phyloP scores from a whole-genome alignment of 2,113 vertebrate genomes.

The Chrysemys picta region DNA sequence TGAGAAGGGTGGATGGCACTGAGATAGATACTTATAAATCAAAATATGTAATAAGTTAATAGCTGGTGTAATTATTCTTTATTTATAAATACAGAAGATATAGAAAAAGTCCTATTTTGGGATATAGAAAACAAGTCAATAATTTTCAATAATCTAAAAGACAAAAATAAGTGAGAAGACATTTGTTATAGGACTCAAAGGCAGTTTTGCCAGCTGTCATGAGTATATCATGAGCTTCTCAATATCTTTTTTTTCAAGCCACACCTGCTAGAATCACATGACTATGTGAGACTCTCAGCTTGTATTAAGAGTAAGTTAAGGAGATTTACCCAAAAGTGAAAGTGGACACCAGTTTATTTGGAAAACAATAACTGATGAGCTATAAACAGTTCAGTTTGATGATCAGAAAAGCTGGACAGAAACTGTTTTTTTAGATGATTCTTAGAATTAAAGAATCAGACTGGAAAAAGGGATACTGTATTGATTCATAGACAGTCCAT shows the following conservation, averaged over 20 bases:
- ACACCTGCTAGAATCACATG: not conserved
- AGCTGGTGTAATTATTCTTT: too few species aligned
- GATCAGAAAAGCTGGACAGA: too few species aligned
- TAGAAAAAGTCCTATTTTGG: not conserved
- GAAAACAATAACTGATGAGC: not conserved
- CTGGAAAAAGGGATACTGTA: too few species aligned
- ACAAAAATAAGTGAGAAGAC: not conserved
- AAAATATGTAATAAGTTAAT: too few species aligned
- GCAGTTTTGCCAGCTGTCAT: not conserved
- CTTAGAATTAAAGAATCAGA: too few species aligned
- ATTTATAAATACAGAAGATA: not conserved
- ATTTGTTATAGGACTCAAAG: not conserved
- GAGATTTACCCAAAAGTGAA: not conserved
- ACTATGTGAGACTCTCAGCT: not conserved
- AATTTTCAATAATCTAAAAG: not conserved
- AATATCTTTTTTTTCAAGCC: not conserved
- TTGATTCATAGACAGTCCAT: too few species aligned
- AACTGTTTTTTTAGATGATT: too few species aligned
- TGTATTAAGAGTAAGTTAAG: not conserved
- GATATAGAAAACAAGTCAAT: not conserved
- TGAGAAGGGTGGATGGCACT: not conserved
- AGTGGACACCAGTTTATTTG: not conserved
- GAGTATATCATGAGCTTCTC: not conserved
- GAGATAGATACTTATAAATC: not conserved
- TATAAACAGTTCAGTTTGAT: too few species aligned